Conservation (phyloP, 1,140 invertebrate species). For the Paramacrobiotus metropolitanus region DNA sequence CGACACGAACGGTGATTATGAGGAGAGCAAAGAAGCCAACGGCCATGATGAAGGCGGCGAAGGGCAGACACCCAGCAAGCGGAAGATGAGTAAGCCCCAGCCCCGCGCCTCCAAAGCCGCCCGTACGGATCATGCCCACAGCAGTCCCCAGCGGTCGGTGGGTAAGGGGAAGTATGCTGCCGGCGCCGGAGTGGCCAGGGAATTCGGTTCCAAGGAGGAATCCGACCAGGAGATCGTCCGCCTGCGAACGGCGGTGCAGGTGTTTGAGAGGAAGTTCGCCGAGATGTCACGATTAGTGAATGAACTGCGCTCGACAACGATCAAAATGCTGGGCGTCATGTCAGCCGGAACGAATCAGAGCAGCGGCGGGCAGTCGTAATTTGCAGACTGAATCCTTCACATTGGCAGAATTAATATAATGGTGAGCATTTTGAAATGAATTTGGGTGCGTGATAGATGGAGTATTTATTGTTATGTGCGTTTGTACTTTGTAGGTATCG, state of each 20-base stretch:
- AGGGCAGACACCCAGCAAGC: not conserved
- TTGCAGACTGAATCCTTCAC: too few species aligned
- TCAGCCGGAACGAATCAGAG: not conserved
- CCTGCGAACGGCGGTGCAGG: not conserved
- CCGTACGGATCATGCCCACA: not conserved
- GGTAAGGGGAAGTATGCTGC: not conserved
- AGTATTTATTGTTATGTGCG: too few species aligned
- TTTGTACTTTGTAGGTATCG: too few species aligned
- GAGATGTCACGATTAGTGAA: not conserved
- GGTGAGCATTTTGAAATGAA: too few species aligned
- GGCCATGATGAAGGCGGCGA: not conserved
- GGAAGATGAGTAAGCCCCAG: slow-evolving; percentile 1
- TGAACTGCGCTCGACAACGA: not conserved
- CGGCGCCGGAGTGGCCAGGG: too few species aligned
- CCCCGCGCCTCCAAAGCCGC: not conserved
- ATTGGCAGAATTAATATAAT: too few species aligned
- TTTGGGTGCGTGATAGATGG: too few species aligned
- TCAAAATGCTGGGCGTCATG: slow-evolving; percentile 4
- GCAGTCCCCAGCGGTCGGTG: not conserved
- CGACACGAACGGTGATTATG: slow-evolving; percentile 2
- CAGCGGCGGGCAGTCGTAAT: not conserved
- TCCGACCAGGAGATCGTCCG: not conserved
- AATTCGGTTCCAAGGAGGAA: not conserved
- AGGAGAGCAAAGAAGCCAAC: not conserved
- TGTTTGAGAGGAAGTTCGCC: slow-evolving; percentile 1